Evolutionary conservation across 2,113 vertebrate species (phyloP).

Genomic region (Sebastes fasciatus): DNA sequence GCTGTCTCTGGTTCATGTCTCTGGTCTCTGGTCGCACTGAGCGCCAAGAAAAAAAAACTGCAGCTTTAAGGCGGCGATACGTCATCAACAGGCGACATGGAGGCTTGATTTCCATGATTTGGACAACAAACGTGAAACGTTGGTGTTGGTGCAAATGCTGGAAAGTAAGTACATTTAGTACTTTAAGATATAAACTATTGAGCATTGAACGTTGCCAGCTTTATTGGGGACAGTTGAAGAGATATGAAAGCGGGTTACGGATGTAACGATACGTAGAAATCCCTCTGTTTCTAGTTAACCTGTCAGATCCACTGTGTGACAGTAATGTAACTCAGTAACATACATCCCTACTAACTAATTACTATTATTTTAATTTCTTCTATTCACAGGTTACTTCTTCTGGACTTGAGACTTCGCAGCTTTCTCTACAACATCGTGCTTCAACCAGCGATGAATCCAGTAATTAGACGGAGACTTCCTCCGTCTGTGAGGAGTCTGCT

Average conservation of each 20-base stretch:
- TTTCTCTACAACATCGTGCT: too few relatives aligned
- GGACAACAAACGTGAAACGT: slow-evolving; percentile 8
- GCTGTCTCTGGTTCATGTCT: too few relatives aligned
- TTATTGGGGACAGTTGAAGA: not conserved
- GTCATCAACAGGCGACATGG: slow-evolving; percentile 59
- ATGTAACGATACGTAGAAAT: not conserved
- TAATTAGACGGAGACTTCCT: slow-evolving; percentile 76
- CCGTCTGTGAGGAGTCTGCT: slow-evolving; percentile 77
- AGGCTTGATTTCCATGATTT: accelerated
- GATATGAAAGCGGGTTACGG: not conserved
- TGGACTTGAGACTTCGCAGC: not conserved
- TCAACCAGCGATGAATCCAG: slow-evolving; percentile 68
- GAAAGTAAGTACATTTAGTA: slow-evolving; percentile 12
- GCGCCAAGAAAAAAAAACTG: too few relatives aligned
- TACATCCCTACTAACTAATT: not conserved
- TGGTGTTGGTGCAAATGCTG: not conserved
- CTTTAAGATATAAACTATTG: not conserved
- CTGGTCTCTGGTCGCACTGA: too few relatives aligned
- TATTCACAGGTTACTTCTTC: slow-evolving; percentile 9
- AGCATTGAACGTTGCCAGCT: accelerated
- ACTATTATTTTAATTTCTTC: not conserved
- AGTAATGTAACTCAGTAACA: not conserved
- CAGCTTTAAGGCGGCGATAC: not conserved
- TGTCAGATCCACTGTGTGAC: not conserved
- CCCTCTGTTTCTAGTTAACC: not conserved